Percentiles rank a stretch among this genome's conserved stretches.
These are phyloP conservation scores for Pelvicachromis taeniatus DNA, from an alignment of 2,113 vertebrate genomes.

Conservation along the genomic window DNA sequence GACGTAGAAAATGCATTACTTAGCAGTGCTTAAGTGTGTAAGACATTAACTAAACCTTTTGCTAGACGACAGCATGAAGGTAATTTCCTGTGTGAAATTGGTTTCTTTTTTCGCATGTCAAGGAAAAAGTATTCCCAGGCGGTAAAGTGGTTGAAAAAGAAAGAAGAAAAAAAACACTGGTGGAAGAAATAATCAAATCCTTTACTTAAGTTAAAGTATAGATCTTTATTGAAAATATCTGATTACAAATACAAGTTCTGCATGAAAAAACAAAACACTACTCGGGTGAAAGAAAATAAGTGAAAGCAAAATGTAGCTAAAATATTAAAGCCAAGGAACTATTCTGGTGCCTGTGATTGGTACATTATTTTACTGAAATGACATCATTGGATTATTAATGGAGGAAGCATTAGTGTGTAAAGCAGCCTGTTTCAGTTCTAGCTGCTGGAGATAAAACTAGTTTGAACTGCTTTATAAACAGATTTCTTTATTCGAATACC, in stretches of 20 bases:
- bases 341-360: not conserved
- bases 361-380: not conserved
- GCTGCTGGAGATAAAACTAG: not conserved
- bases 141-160: not conserved
- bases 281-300: not conserved
- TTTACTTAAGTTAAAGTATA: not conserved
- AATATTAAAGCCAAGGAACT: not conserved
- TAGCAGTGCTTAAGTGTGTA: constrained; percentile 41
- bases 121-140: constrained; percentile 4
- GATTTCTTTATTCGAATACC: not conserved
- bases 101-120: constrained; percentile 22
- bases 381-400: not conserved
- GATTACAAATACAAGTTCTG: not conserved
- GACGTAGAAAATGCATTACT: constrained; percentile 48
- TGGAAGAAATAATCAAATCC: not conserved
- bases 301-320: not conserved
- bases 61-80: constrained; percentile 43
- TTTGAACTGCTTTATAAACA: not conserved
- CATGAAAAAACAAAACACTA: not conserved
- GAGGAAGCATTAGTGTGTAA: not conserved
- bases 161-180: not conserved
- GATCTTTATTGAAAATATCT: not conserved
- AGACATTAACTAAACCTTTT: constrained; percentile 61
- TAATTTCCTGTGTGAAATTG: constrained; percentile 61
- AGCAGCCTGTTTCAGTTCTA: not conserved